Base-by-base conservation (phyloP, 2,888 invertebrate genomes). In the Lysandra bellargus region DNA sequence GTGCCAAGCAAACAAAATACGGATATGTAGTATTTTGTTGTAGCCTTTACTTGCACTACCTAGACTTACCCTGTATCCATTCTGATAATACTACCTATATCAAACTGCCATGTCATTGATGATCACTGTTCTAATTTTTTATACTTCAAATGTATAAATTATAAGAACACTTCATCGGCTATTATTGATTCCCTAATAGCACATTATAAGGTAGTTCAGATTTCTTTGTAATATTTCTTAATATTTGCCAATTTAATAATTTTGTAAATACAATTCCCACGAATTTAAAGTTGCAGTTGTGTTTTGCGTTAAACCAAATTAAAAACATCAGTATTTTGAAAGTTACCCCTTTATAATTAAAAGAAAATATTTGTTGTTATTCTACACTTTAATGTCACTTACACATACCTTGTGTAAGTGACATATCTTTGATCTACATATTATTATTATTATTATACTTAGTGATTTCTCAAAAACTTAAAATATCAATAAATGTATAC, bases 401-500 rank as follows among this genome's bases (percentile, higher is more conserved):
- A n/a, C 64, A 30, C 33, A 69, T 69, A 69, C 33, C 14, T 69
- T 12, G 33, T 14, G 14, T 69, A 69, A 69, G 23, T 23, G 23
- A 23, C 23, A 23, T 0, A 69, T 69, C 69, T 69, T 69, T 69
- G 30, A 30, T 4, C 69, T 33, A 5, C 14, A 53, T 53, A 53
- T 12, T 49, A 53, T 53, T 12, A 53, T 53, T 12, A 14, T 53
- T 53, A 53, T 33, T 37, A 37, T 6, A 33, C 69, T 69, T 5
- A 37, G 69, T 12, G 33, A 17, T 69, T 23, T 69, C 69, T 69
- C 33, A 40, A 73, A 73, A 73, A 12, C 40, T 3, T 49, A 23
- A 75, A 75, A 75, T 69, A 69, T 69, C 69, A 69, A 69, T 14
- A 69, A 30, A 69, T 69, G 33, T 69, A 69, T 69, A 75, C 75